Evolutionary conservation across 1,140 invertebrate genomes (phyloP).

Genomic region (Coelopa frigida): DNA sequence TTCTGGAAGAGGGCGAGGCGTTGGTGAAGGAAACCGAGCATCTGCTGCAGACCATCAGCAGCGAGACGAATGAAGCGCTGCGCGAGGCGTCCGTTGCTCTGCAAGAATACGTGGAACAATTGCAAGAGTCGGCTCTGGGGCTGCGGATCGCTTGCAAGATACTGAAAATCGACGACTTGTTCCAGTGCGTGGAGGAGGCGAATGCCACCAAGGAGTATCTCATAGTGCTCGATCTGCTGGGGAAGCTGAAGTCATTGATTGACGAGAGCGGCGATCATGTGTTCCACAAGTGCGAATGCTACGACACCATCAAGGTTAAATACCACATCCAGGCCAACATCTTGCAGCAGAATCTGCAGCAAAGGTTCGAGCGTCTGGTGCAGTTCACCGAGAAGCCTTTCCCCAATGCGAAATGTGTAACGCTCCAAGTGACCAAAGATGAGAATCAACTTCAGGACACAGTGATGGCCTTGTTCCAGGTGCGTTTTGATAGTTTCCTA

Average conservation of each 20-base stretch:
- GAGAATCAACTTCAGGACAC: slow-evolving; percentile 32
- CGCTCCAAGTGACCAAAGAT: slow-evolving; percentile 31
- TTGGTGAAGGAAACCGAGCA: slow-evolving; percentile 27
- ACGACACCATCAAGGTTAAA: slow-evolving; percentile 35
- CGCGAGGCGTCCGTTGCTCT: slow-evolving; percentile 25
- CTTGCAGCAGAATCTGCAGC: slow-evolving; percentile 34
- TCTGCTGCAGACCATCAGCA: slow-evolving; percentile 22
- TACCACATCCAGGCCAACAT: slow-evolving; percentile 33
- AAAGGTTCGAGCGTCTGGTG: slow-evolving; percentile 33
- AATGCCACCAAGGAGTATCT: slow-evolving; percentile 33
- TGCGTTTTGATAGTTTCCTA: not conserved
- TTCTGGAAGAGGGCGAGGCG: slow-evolving; percentile 27
- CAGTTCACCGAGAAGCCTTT: slow-evolving; percentile 36
- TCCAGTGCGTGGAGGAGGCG: slow-evolving; percentile 34
- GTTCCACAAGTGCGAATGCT: slow-evolving; percentile 31
- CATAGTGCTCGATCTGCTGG: slow-evolving; percentile 26
- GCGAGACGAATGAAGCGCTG: slow-evolving; percentile 22
- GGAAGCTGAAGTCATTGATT: slow-evolving; percentile 27
- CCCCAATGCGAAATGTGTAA: slow-evolving; percentile 34
- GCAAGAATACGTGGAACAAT: slow-evolving; percentile 18
- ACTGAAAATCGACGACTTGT: slow-evolving; percentile 34
- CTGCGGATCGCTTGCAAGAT: slow-evolving; percentile 29
- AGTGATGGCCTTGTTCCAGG: slow-evolving; percentile 33
- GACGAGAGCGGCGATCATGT: slow-evolving; percentile 21
- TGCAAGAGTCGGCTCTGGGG: slow-evolving; percentile 29